Base-by-base conservation (phyloP, 2,113 vertebrate genomes). In the Anser cygnoides region DNA sequence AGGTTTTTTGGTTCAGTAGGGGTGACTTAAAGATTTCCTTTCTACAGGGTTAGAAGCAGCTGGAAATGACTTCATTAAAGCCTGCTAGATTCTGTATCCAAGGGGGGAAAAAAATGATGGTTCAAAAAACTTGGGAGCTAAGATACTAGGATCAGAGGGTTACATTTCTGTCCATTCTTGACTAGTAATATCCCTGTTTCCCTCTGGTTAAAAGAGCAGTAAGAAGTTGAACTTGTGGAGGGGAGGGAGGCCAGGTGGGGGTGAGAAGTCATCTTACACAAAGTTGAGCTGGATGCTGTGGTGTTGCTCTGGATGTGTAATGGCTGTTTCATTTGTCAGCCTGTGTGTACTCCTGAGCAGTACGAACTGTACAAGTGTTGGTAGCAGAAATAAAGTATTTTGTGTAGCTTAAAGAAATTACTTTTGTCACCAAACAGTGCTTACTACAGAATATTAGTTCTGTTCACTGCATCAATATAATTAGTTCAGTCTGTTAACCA, bases 401-500 rank as follows among this genome's bases (percentile, higher is more conserved):
- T 58, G 28, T 49, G 4, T 87, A 54, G 59, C 23, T 89, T 93
- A 57, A 83, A 77, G 39, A 74, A 59, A 84, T 80, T 70, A 57
- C 55, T 92, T 95, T 89, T 90, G 59, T 85, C 35, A 75, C 29
- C 31, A 76, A 84, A 77, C 35, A 91, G 28, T 63, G 25, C 57
- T 55, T 90, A 31, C 68, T 93, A 59, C 15, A 52, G 93, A 95
- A 86, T 10, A 74, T 90, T 93, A 15, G 28, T 66, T 90, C 33
- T 80, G 88, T 93, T 97, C 61, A 63, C 43, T 67, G n/a, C 71
- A 55, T 89, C 62, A 55, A 0, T 70, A 21, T 75, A 63, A 92
- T 95, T 87, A 87, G 33, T 84, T 76, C 74, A 73, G 67, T 83
- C 39, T 92, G 77, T 85, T 96, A 91, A 94, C 74, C 50, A 84